Evolutionary conservation across 2,888 invertebrate genomes (phyloP).

Genomic region (Pterostichus madidus): DNA sequence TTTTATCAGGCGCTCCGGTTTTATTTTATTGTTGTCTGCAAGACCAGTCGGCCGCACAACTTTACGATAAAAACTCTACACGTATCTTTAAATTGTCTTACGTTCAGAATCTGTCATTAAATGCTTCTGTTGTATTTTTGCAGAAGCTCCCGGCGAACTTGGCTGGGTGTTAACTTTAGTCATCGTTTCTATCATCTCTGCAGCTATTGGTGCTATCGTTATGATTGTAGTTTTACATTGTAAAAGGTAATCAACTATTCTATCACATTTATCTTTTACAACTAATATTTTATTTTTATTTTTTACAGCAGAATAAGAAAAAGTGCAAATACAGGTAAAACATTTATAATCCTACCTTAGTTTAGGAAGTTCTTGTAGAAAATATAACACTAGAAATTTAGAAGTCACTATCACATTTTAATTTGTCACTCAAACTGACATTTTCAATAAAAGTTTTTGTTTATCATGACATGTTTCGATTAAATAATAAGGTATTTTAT

Average conservation of each 20-base stretch:
- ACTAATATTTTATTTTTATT: neutral
- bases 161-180: constrained; percentile 86
- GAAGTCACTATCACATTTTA: neutral
- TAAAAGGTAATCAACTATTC: constrained; percentile 78
- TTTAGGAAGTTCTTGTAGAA: constrained; percentile 26
- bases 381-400: constrained; percentile 44
- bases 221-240: constrained; percentile 86
- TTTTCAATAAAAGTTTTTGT: constrained; percentile 8
- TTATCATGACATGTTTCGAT: constrained; percentile 16
- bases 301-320: constrained; percentile 27
- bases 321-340: constrained; percentile 41
- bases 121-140: constrained; percentile 70
- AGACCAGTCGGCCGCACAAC: neutral
- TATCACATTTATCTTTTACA: neutral
- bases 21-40: constrained; percentile 44
- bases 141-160: constrained; percentile 82
- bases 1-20: constrained; percentile 44
- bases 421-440: neutral
- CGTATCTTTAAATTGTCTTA: neutral
- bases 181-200: constrained; percentile 85
- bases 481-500: neutral
- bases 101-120: neutral
- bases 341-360: constrained; percentile 33
- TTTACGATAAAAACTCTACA: constrained; percentile 2
- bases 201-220: constrained; percentile 84